phyloP scores from a whole-genome alignment of 2,113 vertebrate genomes.

The Camelus bactrianus region DNA sequence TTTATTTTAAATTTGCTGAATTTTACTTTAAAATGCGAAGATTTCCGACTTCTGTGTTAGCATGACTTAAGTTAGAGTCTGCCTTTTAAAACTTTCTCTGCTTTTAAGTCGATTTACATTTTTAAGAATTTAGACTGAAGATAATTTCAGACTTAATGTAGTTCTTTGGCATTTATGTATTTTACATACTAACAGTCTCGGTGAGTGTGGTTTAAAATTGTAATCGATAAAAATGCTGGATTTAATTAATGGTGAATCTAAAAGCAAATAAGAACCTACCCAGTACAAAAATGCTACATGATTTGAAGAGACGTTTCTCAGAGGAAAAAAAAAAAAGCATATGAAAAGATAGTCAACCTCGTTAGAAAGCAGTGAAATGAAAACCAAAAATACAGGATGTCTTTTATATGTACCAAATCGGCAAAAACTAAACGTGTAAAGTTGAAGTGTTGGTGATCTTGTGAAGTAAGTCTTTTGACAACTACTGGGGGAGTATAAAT shows the following conservation, averaged over 20 bases:
- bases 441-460: not conserved
- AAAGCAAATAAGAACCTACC: not conserved
- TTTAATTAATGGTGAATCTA: constrained; percentile 15
- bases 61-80: not conserved
- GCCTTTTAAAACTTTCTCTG: not conserved
- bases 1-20: not conserved
- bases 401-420: not conserved
- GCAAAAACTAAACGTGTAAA: not conserved
- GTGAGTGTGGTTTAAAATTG: constrained; percentile 30
- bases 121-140: not conserved
- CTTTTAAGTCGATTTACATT: not conserved
- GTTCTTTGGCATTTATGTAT: not conserved
- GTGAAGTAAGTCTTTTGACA: not conserved
- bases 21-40: constrained; percentile 29
- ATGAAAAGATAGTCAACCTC: not conserved
- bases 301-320: not conserved
- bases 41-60: not conserved
- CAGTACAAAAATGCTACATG: not conserved
- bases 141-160: not conserved
- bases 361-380: constrained; percentile 15
- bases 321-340: not conserved
- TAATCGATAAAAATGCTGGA: not conserved
- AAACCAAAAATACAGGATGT: not conserved
- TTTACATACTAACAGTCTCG: not conserved
- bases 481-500: not conserved